Evolutionary conservation across 2,113 vertebrate genomes (phyloP).

Genomic region (Tetrax tetrax): DNA sequence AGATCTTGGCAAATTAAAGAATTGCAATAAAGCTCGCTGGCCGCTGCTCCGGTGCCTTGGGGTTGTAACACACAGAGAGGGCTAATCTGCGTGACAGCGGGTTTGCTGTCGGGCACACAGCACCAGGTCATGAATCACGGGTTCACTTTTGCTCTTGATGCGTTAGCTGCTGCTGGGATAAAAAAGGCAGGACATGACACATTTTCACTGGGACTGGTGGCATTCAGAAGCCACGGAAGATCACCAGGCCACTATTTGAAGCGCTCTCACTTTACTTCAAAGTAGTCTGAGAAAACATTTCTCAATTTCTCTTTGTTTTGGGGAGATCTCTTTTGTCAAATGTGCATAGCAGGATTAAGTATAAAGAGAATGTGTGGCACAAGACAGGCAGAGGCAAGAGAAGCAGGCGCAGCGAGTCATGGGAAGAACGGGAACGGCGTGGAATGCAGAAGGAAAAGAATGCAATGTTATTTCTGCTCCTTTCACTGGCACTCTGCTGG

Average conservation of each 20-base stretch:
- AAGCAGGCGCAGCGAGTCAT: not conserved
- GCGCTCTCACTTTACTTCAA: not conserved
- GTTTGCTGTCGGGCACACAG: not conserved
- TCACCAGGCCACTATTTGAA: not conserved
- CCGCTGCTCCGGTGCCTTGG: not conserved
- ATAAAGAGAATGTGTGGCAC: not conserved
- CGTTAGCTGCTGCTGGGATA: not conserved
- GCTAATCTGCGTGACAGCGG: not conserved
- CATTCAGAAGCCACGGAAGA: not conserved
- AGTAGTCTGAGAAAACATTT: not conserved
- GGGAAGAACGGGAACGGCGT: not conserved
- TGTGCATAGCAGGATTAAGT: not conserved
- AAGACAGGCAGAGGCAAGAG: not conserved
- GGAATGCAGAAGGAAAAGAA: slow-evolving; percentile 24
- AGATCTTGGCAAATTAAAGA: not conserved
- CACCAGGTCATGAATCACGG: not conserved
- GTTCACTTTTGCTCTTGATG: not conserved
- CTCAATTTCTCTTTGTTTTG: too few relatives aligned
- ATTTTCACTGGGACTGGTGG: not conserved
- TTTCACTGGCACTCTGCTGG: not conserved
- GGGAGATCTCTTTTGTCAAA: not conserved
- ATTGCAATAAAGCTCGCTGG: not conserved
- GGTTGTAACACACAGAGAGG: not conserved
- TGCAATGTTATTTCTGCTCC: not conserved
- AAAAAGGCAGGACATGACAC: not conserved